Evolutionary conservation across 2,113 vertebrate species (phyloP), one percentile per base, ranked within the genome.

Genomic region (Catharus fuscescens): DNA sequence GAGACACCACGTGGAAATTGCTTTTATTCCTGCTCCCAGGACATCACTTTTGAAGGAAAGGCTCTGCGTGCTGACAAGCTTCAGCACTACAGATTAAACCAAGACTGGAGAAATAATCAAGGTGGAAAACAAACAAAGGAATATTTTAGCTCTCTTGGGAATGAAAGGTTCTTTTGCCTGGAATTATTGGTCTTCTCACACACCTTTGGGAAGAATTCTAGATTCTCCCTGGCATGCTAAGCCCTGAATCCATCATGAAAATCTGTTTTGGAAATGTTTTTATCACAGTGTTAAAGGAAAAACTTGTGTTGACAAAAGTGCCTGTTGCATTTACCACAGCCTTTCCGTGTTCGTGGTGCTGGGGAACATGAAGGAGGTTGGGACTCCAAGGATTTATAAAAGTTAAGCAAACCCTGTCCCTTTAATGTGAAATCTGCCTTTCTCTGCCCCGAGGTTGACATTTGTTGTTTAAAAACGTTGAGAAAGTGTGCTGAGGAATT

Each of bases 381-480:
- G 44, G 64, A 86, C 56, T 40, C 40, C 54, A 28, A 87, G 78
- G 50, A 61, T 86, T 93, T 70, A 16, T 28, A 65, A 67, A 53
- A 4, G 4, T 59, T 70, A 36, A 67, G 71, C 59, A 53, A 59
- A 86, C 50, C 52, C 36, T 0, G 0, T 73, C 64, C 65, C 73
- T 95, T 88, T 91, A 88, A 91, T 95, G 80, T 70, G 34, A 91
- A 89, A 81, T 77, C 86, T 38, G 71, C 42, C 87, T 95, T 1
- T 1, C 53, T 82, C 61, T 65, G 76, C 32, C 54, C 96, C 88
- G 40, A 31, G 50, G 79, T 73, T 92, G 96, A 95, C 76, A 84
- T 94, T 96, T 94, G 96, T 96, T 86, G 77, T 93, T 96, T 95
- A 57, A 94, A 97, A 97, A 83, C 26, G 47, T 81, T 32, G 85